A percentile compares a stretch with the other conserved stretches of the same genome.
Conservation (phyloP, 2,113 vertebrate species). For the Oreochromis niloticus region DNA sequence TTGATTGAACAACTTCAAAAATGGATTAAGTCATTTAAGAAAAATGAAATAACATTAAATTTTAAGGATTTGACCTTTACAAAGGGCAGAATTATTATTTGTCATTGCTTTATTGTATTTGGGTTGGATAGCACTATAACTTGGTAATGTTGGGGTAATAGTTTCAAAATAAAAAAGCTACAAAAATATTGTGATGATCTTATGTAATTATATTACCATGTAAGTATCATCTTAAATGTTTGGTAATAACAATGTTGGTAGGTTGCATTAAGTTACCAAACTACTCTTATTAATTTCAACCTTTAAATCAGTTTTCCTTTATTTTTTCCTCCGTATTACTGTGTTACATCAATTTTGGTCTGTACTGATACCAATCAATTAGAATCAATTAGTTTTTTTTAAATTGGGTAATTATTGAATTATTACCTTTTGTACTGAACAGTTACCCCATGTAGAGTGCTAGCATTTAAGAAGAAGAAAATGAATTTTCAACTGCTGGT, state of each 20-base stretch:
- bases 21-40: not conserved
- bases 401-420: not conserved
- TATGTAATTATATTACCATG: not conserved
- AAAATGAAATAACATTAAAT: not conserved
- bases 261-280: not conserved
- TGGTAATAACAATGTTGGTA: not conserved
- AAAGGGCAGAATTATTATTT: not conserved
- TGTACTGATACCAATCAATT: not conserved
- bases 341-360: not conserved
- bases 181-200: rapidly evolving
- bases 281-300: not conserved
- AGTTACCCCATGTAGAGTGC: not conserved
- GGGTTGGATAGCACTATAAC: not conserved
- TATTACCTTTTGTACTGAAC: not conserved
- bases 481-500: not conserved
- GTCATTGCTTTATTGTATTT: not conserved
- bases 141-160: not conserved
- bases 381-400: rapidly evolving
- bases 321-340: not conserved
- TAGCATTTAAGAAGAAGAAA: not conserved
- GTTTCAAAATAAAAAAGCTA: not conserved
- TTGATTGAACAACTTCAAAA: not conserved
- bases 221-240: not conserved
- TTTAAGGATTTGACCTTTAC: not conserved
- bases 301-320: not conserved